Conservation (phyloP, 2,888 invertebrate genomes). For the Emmelina monodactyla region DNA sequence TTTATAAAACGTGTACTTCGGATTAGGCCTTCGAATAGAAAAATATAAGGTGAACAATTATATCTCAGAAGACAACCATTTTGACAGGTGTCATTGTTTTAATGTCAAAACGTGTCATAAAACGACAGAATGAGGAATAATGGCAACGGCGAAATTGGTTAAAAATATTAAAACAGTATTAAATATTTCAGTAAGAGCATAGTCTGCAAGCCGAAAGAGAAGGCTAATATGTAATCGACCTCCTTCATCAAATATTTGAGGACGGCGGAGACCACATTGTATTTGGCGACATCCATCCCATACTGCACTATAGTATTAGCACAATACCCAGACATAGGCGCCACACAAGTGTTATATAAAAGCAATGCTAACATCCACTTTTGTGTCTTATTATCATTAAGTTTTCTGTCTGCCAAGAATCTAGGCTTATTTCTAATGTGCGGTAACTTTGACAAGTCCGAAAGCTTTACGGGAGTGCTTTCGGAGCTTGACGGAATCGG, state of each 20-base stretch:
- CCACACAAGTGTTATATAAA: conserved; percentile 47
- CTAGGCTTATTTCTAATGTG: conserved; percentile 8
- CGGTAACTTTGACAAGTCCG: no score
- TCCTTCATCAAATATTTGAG: conserved; percentile 41
- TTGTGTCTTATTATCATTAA: conserved; percentile 25
- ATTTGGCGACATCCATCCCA: conserved; percentile 50
- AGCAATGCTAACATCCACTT: conserved; percentile 53
- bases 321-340: conserved; percentile 50
- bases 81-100: no score
- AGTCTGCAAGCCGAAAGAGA: conserved; percentile 29
- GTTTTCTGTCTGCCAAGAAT: conserved; percentile 17
- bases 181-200: conserved; percentile 50
- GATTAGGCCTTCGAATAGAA: conserved; percentile 34
- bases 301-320: conserved; percentile 45
- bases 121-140: no score
- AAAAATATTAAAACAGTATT: no score
- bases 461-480: no score
- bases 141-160: no score
- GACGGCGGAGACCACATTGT: conserved; percentile 37
- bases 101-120: no score
- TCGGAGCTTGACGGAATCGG: not conserved
- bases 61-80: no score
- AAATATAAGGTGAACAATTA: conserved; percentile 10
- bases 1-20: conserved; percentile 53
- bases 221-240: conserved; percentile 29